Percentiles rank a stretch among this genome's conserved stretches.
These are phyloP conservation scores for Botia kubotai DNA, from an alignment of 2,797 vertebrate species.

Conservation along the genomic window DNA sequence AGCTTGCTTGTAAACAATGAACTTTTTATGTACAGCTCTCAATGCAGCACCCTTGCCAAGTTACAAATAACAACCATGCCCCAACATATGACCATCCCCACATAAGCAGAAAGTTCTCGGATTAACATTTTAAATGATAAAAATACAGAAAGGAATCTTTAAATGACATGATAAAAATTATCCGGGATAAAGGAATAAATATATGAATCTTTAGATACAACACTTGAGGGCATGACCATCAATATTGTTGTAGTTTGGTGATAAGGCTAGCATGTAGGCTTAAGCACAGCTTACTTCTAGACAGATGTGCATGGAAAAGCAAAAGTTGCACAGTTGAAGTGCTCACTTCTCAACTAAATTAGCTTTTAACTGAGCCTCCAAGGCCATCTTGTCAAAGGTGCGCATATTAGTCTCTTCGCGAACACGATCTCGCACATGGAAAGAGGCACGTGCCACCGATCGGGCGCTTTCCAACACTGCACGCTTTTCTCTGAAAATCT, in stretches of 20 bases:
- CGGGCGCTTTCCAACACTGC: constrained; percentile 93
- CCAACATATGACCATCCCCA: constrained; percentile 43
- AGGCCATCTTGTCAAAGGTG: constrained; percentile 97
- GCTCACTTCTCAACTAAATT: constrained; percentile 88
- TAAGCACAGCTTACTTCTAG: constrained; percentile 56
- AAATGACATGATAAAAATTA: constrained; percentile 45
- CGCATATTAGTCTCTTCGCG: constrained; percentile 93
- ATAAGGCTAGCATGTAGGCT: constrained; percentile 62
- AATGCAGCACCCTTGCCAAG: constrained; percentile 56
- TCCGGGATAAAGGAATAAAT: constrained; percentile 47
- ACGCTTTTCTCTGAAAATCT: constrained; percentile 90
- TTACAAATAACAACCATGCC: constrained; percentile 52
- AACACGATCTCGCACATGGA: constrained; percentile 93
- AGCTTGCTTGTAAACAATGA: constrained; percentile 73
- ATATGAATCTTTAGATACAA: constrained; percentile 37
- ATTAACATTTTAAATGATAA: constrained; percentile 54
- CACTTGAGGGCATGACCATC: constrained; percentile 54
- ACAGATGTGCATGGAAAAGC: constrained; percentile 52
- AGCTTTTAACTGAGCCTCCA: constrained; percentile 93
- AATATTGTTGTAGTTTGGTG: constrained; percentile 51
- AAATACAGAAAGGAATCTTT: constrained; percentile 47
- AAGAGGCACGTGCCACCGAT: constrained; percentile 92
- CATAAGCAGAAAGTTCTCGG: constrained; percentile 29
- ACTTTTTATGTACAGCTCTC: constrained; percentile 71
- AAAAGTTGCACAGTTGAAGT: neutral